A percentile compares a stretch with the other conserved stretches of the same genome.
Evolutionary conservation across 92 coral and sea anemone genomes (phyloP).

Genomic region (Nematostella vectensis): DNA sequence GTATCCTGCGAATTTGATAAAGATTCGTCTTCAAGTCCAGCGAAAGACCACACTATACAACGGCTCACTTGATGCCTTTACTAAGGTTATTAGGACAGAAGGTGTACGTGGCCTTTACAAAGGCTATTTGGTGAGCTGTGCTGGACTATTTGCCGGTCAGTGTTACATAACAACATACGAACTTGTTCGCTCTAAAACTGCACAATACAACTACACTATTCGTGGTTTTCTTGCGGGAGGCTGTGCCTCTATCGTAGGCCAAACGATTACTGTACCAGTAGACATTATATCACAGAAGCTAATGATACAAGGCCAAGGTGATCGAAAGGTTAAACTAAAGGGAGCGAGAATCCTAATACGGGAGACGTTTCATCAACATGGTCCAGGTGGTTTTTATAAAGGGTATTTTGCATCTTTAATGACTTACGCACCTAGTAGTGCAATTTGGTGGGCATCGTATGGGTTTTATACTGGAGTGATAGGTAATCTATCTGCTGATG

Average conservation of each 20-base stretch:
- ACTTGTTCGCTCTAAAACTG: conserved; percentile 60
- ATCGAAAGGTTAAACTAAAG: conserved; percentile 43
- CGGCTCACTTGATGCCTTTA: conserved; percentile 89
- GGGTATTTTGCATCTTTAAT: conserved; percentile 82
- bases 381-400: conserved; percentile 68
- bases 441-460: conserved; percentile 94
- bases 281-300: conserved; percentile 85
- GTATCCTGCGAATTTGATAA: conserved; percentile 88
- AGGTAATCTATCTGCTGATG: conserved; percentile 75
- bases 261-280: conserved; percentile 88
- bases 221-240: conserved; percentile 96
- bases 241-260: conserved; percentile 80
- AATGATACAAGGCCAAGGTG: conserved; percentile 87
- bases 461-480: conserved; percentile 72
- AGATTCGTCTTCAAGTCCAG: conserved; percentile 92
- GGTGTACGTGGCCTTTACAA: conserved; percentile 95
- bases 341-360: conserved; percentile 52
- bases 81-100: conserved; percentile 63
- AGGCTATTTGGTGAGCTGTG: conserved; percentile 79
- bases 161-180: conserved; percentile 93
- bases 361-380: conserved; percentile 46
- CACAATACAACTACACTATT: conserved; percentile 55
- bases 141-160: conserved; percentile 86
- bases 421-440: conserved; percentile 96
- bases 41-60: conserved; percentile 80